Base-by-base conservation (phyloP, 2,888 invertebrate species). In the Scaeva pyrastri region DNA sequence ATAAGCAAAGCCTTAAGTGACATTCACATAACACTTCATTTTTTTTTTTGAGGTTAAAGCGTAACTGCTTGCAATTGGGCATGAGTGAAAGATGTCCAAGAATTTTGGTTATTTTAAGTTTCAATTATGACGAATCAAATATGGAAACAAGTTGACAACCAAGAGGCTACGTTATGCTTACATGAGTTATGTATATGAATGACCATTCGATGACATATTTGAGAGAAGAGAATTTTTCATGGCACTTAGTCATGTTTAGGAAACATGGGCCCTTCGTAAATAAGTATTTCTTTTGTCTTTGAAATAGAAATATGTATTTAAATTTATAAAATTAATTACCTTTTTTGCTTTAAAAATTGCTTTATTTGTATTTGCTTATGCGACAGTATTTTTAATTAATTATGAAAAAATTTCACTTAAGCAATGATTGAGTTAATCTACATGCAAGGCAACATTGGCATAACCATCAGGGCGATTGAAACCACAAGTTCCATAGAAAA, bases 401-500 rank as follows among this genome's bases (percentile, higher is more conserved):
- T 7, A 7, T 31, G 31, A 31, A 7, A 5, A 31, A 5, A 31
- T 7, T 31, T 31, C 5, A 31, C 31, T 74, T 66, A 31, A 0
- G 62, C 48, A 62, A 81, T 83, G 23, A 88, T 80, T 7, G 79
- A 88, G 5, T 85, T 58, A 43, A 91, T 89, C 88, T 0, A 52
- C 41, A 71, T 89, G 89, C 43, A 83, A 81, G 7, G 70, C 84
- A 0, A 91, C 87, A 56, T 89, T 90, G 36, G 90, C 89, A 75
- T 91, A 92, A 21, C 92, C 92, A 89, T 92, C 91, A 23, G 92
- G 91, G 77, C 88, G 76, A 0, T 16, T 64, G 12, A 88, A 83
- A 7, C 90, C 90, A 50, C 92, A 92, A 55, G 90, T 89, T 26
- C 78, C 72, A 0, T 89, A 85, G 26, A 90, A 89, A 88, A 92